Base-by-base conservation (phyloP, 2,113 vertebrate species). In the Cebus imitator region DNA sequence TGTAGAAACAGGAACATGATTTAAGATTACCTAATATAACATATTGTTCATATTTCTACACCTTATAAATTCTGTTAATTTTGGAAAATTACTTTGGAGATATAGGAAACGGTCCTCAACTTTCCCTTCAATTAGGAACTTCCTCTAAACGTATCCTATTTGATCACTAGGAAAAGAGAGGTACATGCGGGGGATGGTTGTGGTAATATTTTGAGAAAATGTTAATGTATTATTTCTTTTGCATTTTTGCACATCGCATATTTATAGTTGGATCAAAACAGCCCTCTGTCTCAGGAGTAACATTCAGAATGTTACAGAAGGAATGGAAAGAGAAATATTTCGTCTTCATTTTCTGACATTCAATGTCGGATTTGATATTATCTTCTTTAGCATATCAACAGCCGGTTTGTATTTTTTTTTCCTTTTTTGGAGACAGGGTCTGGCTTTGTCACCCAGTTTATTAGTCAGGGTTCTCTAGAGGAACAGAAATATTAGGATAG, bases 291-390 rank as follows among this genome's bases (percentile, higher is more conserved):
- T 87, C 25, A 76, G 35, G 37, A 64, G 0, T 79, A 89, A 94
- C 18, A 86, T 87, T 82, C 52, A 70, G 35, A 81, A 72, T 58
- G 20, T 64, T 43, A 85, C 1, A 94, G 21, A 4, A 40, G 37
- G 8, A 82, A 43, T 50, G 14, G 37, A 79, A 95, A 55, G 23
- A 97, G 23, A 92, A 81, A 94, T 43, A 89, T 48, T 88, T 48
- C 52, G 11, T 43, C 37, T 94, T 92, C 40, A 32, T 66, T 87
- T 97, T 91, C 50, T 95, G 30, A 68, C 37, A 50, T 72, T 84
- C 20, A 79, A 0, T 37, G 0, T 88, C 79, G 11, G 2, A 86
- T 79, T 94, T 91, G 43, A 6, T 91, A 66, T 21, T 37, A 58
- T 61, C 1, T 89, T 45, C 35, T 78, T 90, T 64, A 91, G 18